Evolutionary conservation across 2,888 invertebrate genomes (phyloP), one percentile per base, ranked within the genome.

Genomic region (Dorcus parallelipipedus): DNA sequence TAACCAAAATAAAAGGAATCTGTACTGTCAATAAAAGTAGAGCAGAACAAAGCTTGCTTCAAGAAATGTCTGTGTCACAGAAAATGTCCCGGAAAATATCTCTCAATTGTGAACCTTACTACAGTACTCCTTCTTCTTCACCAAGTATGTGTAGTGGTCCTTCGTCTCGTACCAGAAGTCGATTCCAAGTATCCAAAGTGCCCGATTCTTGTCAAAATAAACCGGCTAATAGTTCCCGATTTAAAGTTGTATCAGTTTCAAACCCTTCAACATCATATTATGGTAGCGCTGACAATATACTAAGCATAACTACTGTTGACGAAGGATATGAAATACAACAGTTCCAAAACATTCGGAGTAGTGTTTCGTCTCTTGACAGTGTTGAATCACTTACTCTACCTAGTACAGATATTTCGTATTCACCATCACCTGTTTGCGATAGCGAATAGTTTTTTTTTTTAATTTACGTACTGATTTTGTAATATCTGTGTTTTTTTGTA

Each of bases 1-100:
- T 76, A 33, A 74, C 75, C 54, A 75, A 74, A 61, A 67, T 77
- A 8, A 70, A 69, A 49, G 76, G 69, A 9, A 72, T 77, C 54
- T 74, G 76, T 59, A 72, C 73, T 9, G 71, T 76, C 17, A 77
- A 77, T 62, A 74, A 71, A 64, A 63, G 67, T 3, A 67, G 67
- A 26, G 60, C 59, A 6, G 72, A 72, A 39, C 63, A 69, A 26
- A 56, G 60, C 41, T 69, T 70, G 51, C 70, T 42, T 20, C 59
- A 52, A n/a, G 60, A 60, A 47, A 51, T 59, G 9, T 49, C 40
- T 7, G 26, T 9, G 14, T 9, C 26, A 7, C n/a, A 23, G 48
- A n/a, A 48, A 10, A 66, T 73, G 51, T 71, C 71, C 3, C 66
- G 76, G 17, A 76, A 76, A 59, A 69, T 76, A 45, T 77, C 75